Evolutionary conservation across 2,113 vertebrate species (phyloP).

Genomic region (Psilopogon haemacephalus): DNA sequence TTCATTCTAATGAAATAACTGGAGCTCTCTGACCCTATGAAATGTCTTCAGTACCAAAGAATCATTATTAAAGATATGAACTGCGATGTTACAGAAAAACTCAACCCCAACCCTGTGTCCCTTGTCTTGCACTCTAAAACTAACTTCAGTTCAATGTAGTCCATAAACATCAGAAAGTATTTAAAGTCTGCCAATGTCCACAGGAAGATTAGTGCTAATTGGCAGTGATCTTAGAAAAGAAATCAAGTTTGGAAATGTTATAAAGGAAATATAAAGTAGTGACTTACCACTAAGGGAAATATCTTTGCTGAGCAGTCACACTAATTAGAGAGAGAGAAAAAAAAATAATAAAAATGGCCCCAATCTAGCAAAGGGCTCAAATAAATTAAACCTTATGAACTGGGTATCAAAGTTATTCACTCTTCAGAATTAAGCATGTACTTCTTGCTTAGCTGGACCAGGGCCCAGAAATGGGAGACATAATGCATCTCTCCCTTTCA

Average conservation of each 20-base stretch:
- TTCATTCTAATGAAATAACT: slow-evolving; percentile 58
- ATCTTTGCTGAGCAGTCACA: slow-evolving; percentile 14
- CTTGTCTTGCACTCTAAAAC: slow-evolving; percentile 29
- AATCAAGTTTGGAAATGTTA: slow-evolving; percentile 27
- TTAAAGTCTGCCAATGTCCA: background rate
- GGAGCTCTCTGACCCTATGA: slow-evolving; percentile 28
- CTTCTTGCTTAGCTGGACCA: background rate
- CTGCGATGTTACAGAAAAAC: background rate
- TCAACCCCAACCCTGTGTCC: background rate
- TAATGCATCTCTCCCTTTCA: background rate
- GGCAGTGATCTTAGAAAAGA: slow-evolving; percentile 12
- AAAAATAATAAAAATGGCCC: background rate
- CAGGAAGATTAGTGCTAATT: slow-evolving; percentile 55
- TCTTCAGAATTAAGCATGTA: background rate
- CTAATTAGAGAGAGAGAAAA: background rate
- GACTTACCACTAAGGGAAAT: background rate
- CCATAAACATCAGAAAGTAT: slow-evolving; percentile 9
- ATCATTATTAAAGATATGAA: slow-evolving; percentile 26
- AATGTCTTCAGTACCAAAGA: slow-evolving; percentile 2
- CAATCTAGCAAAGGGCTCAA: slow-evolving; percentile 15
- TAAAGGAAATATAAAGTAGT: background rate
- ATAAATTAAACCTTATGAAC: slow-evolving; percentile 1
- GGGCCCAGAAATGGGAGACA: background rate
- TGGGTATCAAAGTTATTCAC: background rate
- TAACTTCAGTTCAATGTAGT: background rate